These are phyloP conservation scores for Lipophrys pholis DNA, from an alignment of 2,113 vertebrate species.

Conservation along the genomic window DNA sequence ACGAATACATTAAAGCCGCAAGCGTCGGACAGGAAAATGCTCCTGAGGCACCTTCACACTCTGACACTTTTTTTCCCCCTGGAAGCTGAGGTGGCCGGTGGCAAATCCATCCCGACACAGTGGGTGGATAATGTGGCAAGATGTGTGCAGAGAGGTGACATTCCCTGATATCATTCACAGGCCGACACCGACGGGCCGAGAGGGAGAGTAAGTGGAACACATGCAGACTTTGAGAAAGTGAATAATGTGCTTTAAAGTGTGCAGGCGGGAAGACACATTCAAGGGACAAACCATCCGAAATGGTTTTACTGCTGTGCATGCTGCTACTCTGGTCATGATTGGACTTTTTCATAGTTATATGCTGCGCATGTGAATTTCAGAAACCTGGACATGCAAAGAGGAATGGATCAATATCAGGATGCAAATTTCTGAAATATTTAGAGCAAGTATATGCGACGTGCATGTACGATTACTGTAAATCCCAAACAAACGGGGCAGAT, in stretches of 20 bases:
- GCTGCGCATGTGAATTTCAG: too few relatives aligned
- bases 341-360: too few relatives aligned
- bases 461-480: too few relatives aligned
- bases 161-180: slow-evolving; percentile 38
- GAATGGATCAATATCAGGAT: too few relatives aligned
- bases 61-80: slow-evolving; percentile 34
- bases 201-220: background rate
- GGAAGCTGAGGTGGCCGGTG: slow-evolving; percentile 46
- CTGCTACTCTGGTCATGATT: too few relatives aligned
- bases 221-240: background rate
- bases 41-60: slow-evolving; percentile 52
- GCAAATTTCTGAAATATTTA: too few relatives aligned
- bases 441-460: too few relatives aligned
- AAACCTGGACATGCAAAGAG: too few relatives aligned
- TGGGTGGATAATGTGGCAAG: slow-evolving; percentile 36
- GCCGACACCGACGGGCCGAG: background rate
- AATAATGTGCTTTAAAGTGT: background rate
- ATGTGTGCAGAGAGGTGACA: slow-evolving; percentile 27
- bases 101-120: slow-evolving; percentile 47
- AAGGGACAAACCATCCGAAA: too few relatives aligned
- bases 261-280: too few relatives aligned
- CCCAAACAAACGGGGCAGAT: too few relatives aligned
- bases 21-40: slow-evolving; percentile 31
- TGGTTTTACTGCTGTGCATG: too few relatives aligned
- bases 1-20: slow-evolving; percentile 51